Percentiles rank a stretch among this genome's conserved stretches.
These are phyloP conservation scores for Pangasius djambal DNA, from an alignment of 2,797 vertebrate species.

Conservation along the genomic window DNA sequence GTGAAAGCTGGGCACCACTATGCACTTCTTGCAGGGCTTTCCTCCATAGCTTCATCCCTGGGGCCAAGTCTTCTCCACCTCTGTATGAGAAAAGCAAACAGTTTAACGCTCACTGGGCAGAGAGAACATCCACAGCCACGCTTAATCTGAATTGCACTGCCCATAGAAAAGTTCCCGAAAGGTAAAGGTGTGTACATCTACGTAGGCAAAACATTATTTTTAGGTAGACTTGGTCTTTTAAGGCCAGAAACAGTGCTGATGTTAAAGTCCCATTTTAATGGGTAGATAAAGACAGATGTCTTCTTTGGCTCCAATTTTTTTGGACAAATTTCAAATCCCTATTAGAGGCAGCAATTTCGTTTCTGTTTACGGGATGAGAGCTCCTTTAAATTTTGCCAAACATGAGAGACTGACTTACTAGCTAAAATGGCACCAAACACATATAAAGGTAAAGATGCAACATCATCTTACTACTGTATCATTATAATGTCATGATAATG, in stretches of 20 bases:
- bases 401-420: neutral
- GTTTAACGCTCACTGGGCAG: constrained; percentile 51
- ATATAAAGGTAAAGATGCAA: neutral
- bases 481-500: neutral
- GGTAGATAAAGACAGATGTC: no score
- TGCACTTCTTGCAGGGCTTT: constrained; percentile 82
- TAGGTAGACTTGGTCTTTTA: neutral
- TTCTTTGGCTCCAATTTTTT: no score
- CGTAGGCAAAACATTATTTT: neutral
- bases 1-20: constrained; percentile 86
- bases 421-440: neutral
- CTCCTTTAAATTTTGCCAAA: neutral
- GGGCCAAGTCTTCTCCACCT: constrained; percentile 86
- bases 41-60: constrained; percentile 86
- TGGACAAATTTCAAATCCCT: no score
- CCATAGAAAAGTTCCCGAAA: neutral
- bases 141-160: no score
- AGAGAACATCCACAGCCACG: constrained; percentile 45
- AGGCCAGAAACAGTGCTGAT: neutral
- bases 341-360: neutral
- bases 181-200: neutral
- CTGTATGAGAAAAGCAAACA: constrained; percentile 65
- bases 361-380: neutral
- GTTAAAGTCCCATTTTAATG: no score
- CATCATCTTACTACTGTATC: neutral